These are phyloP conservation scores for Epistrophella euchroma DNA, from an alignment of 2,888 invertebrate genomes.

Conservation along the genomic window DNA sequence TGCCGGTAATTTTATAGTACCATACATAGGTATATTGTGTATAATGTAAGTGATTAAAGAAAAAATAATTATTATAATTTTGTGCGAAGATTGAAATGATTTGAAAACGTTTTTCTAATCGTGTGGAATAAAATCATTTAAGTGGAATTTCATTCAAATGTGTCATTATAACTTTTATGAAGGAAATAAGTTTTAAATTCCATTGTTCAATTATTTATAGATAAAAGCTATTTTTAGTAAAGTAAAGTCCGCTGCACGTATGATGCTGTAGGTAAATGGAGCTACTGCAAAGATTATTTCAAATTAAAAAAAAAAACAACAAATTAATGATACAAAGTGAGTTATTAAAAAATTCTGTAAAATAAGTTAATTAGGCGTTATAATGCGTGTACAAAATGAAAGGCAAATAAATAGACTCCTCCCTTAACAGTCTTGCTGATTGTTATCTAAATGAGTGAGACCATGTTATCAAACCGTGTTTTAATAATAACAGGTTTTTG, in stretches of 20 bases:
- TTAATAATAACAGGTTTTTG: no score
- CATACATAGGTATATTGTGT: not conserved
- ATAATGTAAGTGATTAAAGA: not conserved
- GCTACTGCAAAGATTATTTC: not conserved
- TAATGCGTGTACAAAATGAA: not conserved
- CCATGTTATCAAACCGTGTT: no score
- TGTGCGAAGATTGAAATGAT: slow-evolving; percentile 27
- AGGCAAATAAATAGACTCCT: not conserved
- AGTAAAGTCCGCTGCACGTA: not conserved
- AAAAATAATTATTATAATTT: slow-evolving; percentile 49
- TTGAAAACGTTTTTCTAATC: not conserved
- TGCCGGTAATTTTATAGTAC: slow-evolving; percentile 41
- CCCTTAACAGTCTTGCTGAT: not conserved
- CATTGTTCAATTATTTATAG: not conserved
- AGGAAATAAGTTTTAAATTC: not conserved
- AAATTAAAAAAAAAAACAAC: slow-evolving; percentile 27
- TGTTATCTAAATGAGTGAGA: no score
- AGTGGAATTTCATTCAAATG: slow-evolving; percentile 14
- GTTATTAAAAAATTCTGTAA: not conserved
- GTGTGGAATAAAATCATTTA: not conserved
- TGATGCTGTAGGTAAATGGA: not conserved
- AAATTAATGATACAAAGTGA: not conserved
- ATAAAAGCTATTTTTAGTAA: not conserved
- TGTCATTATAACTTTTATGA: not conserved
- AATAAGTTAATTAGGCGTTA: not conserved